Evolutionary conservation across 2,888 invertebrate genomes (phyloP).

Genomic region (Adineta ricciae): DNA sequence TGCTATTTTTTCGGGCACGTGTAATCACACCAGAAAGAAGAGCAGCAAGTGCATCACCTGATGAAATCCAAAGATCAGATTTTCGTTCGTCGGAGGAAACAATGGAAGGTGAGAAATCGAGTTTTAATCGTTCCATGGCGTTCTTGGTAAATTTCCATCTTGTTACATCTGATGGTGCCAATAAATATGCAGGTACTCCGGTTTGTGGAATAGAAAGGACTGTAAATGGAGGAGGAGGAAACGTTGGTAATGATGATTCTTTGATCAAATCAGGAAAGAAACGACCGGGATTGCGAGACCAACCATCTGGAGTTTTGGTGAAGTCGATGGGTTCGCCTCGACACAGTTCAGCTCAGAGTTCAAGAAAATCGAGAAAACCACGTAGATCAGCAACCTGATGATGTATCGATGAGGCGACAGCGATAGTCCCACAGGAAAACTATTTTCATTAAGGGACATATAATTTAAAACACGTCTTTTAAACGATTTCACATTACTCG

Average conservation of each 20-base stretch:
- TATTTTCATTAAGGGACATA: not conserved
- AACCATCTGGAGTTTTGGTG: slow-evolving; percentile 2
- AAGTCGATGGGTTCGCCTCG: slow-evolving; percentile 16
- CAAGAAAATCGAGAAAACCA: slow-evolving; percentile 13
- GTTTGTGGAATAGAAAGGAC: not conserved
- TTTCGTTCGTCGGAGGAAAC: not conserved
- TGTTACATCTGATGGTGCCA: not conserved
- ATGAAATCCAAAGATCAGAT: slow-evolving; percentile 7
- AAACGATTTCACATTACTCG: not conserved
- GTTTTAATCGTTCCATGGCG: not conserved
- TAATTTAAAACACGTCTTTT: not conserved
- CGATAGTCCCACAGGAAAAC: slow-evolving; percentile 7
- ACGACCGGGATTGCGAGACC: slow-evolving; percentile 16
- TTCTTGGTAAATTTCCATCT: slow-evolving; percentile 7
- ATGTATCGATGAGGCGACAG: not conserved
- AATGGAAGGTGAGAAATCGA: not conserved
- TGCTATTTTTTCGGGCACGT: slow-evolving; percentile 16
- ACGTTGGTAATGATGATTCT: not conserved
- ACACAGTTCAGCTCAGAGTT: not conserved
- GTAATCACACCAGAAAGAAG: slow-evolving; percentile 5
- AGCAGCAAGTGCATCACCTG: slow-evolving; percentile 21
- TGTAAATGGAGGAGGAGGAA: not conserved
- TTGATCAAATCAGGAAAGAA: not conserved
- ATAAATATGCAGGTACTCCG: not conserved
- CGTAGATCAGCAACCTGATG: not conserved